phyloP scores from a whole-genome alignment of 2,888 invertebrate species.

The Amphipoea lucens region DNA sequence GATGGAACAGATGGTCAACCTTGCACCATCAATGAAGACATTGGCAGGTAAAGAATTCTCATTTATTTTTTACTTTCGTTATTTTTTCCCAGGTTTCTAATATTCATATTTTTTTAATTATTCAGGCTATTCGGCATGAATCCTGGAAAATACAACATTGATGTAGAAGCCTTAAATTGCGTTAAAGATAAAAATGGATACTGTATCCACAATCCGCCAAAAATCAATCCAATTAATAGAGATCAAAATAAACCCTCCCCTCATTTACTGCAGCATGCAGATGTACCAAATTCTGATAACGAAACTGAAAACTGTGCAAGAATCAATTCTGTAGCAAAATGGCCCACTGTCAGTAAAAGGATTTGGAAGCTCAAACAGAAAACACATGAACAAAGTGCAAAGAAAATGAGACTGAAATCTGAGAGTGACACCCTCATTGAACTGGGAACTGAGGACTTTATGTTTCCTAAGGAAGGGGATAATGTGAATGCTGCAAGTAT shows the following conservation, averaged over 20 bases:
- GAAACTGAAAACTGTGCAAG: conserved; percentile 81
- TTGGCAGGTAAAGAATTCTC: conserved; percentile 77
- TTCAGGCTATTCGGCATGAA: conserved; percentile 84
- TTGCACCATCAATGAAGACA: conserved; percentile 83
- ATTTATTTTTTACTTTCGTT: not conserved
- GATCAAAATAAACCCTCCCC: conserved; percentile 62
- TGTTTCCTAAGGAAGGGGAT: conserved; percentile 41
- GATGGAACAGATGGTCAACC: conserved; percentile 72
- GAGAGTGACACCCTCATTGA: conserved; percentile 75
- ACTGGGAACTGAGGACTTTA: conserved; percentile 76
- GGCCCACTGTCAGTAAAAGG: conserved; percentile 81
- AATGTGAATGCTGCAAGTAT: conserved; percentile 31
- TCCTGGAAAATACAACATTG: conserved; percentile 84
- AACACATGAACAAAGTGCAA: conserved; percentile 73
- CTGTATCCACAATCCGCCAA: conserved; percentile 81
- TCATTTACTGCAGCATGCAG: conserved; percentile 68
- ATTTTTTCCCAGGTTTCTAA: not conserved
- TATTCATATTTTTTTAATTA: conserved; percentile 15
- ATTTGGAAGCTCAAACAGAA: conserved; percentile 80
- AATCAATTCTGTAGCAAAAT: conserved; percentile 81
- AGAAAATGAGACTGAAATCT: conserved; percentile 78
- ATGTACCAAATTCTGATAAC: conserved; percentile 69
- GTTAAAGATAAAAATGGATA: conserved; percentile 83
- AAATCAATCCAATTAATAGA: conserved; percentile 64
- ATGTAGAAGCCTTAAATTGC: conserved; percentile 83